Evolutionary conservation across 1,140 invertebrate species (phyloP).

Genomic region (Cecropterus lyciades): DNA sequence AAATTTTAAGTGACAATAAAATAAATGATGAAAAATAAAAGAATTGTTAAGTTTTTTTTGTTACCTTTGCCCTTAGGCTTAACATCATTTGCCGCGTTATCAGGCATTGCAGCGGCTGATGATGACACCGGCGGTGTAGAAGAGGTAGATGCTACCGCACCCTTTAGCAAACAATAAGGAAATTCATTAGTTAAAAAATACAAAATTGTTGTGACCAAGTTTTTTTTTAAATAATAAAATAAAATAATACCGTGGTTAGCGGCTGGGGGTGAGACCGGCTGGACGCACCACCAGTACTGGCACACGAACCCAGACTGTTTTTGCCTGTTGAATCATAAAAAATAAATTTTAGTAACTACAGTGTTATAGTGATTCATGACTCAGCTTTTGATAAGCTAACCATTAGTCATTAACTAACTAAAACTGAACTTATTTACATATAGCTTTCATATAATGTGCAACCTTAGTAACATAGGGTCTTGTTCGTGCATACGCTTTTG

Average conservation of each 20-base stretch:
- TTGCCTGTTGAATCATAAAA: slow-evolving; percentile 63
- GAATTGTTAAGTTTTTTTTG: too few relatives aligned
- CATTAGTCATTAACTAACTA: too few relatives aligned
- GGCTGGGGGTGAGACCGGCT: slow-evolving; percentile 76
- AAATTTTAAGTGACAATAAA: too few relatives aligned
- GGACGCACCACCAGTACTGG: slow-evolving; percentile 82
- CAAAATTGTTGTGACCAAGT: background rate
- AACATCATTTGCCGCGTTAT: slow-evolving; percentile 72
- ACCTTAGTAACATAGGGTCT: too few relatives aligned
- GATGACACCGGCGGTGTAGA: slow-evolving; percentile 75
- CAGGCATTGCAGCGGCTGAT: slow-evolving; percentile 74
- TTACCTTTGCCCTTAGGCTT: slow-evolving; percentile 82
- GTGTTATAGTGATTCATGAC: too few relatives aligned
- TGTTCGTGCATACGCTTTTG: too few relatives aligned
- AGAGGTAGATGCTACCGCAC: slow-evolving; percentile 81
- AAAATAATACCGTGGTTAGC: slow-evolving; percentile 69
- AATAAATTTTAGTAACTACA: too few relatives aligned
- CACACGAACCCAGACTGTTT: slow-evolving; percentile 84
- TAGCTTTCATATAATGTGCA: too few relatives aligned
- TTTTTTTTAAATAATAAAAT: background rate
- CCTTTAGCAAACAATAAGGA: slow-evolving; percentile 48
- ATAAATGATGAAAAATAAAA: too few relatives aligned
- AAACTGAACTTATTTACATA: too few relatives aligned
- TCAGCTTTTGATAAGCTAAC: too few relatives aligned
- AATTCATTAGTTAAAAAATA: slow-evolving; percentile 4